phyloP scores from a whole-genome alignment of 2,797 vertebrate genomes.

The Micrastur ruficollis region DNA sequence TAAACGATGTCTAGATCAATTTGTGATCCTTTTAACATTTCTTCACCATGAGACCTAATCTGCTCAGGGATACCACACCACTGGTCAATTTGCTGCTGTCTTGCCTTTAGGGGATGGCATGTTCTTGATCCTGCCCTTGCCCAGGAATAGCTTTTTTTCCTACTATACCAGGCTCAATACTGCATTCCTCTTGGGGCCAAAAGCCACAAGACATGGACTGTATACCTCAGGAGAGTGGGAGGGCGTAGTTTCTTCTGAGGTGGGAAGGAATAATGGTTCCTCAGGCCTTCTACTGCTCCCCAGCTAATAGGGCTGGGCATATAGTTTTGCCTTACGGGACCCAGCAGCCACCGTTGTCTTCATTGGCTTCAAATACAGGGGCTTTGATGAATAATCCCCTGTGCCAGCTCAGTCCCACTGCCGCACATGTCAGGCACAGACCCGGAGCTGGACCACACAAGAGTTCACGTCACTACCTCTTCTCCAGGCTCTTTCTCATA shows the following conservation, averaged over 20 bases:
- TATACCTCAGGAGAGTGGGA: not conserved
- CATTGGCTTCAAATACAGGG: not conserved
- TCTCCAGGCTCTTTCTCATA: not conserved
- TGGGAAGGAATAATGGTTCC: not conserved
- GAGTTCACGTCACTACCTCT: not conserved
- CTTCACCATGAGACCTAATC: not conserved
- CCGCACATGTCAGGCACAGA: fast-evolving
- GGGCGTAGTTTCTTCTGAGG: not conserved
- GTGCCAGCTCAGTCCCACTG: not conserved
- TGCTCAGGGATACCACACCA: not conserved
- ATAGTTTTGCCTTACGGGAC: not conserved
- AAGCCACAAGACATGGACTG: not conserved
- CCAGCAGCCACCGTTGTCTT: not conserved
- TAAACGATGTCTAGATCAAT: not conserved
- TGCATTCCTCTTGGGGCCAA: not conserved
- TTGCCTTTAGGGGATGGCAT: not conserved
- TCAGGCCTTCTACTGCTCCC: not conserved
- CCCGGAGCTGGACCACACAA: not conserved
- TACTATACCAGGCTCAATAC: not conserved
- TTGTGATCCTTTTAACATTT: not conserved
- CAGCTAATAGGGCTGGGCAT: fast-evolving
- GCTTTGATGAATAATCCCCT: not conserved
- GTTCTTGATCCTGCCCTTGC: not conserved
- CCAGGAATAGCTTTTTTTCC: not conserved
- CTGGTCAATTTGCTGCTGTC: not conserved